Percentiles rank a stretch among this genome's conserved stretches.
Conservation (phyloP, 2,888 invertebrate species). For the Yponomeuta sedellus region DNA sequence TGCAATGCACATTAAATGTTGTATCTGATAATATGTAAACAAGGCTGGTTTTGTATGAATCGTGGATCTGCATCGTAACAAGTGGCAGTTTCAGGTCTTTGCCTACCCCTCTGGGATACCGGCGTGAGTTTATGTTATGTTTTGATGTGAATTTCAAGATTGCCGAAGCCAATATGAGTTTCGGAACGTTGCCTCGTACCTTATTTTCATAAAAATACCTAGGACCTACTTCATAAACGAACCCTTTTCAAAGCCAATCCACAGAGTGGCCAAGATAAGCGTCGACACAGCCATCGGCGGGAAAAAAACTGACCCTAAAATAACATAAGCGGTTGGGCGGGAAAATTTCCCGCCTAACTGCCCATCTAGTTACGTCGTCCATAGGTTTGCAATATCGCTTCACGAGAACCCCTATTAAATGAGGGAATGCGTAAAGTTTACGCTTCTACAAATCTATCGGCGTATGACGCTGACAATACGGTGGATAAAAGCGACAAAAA, state of each 20-base stretch:
- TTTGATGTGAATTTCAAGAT: not conserved
- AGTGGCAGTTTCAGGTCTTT: too few species aligned
- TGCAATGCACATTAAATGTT: too few species aligned
- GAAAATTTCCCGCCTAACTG: not conserved
- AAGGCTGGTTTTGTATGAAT: too few species aligned
- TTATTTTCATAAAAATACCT: not conserved
- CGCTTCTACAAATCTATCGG: too few species aligned
- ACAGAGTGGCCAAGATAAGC: not conserved
- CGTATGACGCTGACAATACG: too few species aligned
- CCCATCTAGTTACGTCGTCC: not conserved
- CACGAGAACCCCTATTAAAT: too few species aligned
- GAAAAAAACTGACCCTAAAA: not conserved
- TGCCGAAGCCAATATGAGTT: not conserved
- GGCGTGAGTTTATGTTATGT: too few species aligned
- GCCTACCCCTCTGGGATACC: too few species aligned
- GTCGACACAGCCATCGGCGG: not conserved
- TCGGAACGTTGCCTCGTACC: not conserved
- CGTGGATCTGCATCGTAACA: too few species aligned
- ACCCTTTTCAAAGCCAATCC: not conserved
- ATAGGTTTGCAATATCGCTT: not conserved
- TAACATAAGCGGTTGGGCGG: not conserved
- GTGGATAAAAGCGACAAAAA: too few species aligned
- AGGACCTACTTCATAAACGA: not conserved
- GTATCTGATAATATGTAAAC: too few species aligned
- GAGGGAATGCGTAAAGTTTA: too few species aligned